Conservation (phyloP, 2,888 invertebrate genomes). For the Osmoderma eremita region DNA sequence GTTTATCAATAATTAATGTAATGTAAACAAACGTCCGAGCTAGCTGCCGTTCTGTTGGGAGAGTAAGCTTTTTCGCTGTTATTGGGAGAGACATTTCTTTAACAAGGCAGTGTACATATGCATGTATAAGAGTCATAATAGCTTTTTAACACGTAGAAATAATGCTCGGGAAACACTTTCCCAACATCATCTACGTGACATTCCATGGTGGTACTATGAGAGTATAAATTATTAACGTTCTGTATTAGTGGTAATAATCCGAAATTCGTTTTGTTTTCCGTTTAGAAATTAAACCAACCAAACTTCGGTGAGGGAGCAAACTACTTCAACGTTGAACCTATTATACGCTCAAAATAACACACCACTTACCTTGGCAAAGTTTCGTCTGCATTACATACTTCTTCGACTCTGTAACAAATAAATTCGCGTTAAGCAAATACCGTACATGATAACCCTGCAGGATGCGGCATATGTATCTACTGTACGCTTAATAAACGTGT, state of each 20-base stretch:
- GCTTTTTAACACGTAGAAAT: background rate
- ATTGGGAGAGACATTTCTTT: too few species aligned
- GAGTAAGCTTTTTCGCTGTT: too few species aligned
- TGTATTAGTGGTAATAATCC: too few species aligned
- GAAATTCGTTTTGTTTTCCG: background rate
- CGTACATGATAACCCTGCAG: slow-evolving; percentile 15
- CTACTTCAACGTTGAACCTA: slow-evolving; percentile 10
- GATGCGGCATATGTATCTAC: background rate
- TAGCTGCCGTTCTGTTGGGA: too few species aligned
- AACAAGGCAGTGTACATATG: too few species aligned
- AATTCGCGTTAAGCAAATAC: slow-evolving; percentile 32
- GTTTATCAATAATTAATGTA: too few species aligned
- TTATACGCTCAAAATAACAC: slow-evolving; percentile 17
- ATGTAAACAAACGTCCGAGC: too few species aligned
- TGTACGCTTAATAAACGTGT: slow-evolving; percentile 5
- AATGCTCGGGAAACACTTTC: too few species aligned
- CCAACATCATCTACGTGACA: too few species aligned
- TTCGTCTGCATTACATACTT: slow-evolving; percentile 23
- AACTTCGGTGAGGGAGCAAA: background rate
- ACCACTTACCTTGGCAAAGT: slow-evolving; percentile 23
- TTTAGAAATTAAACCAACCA: background rate
- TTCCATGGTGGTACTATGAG: too few species aligned
- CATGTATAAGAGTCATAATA: too few species aligned
- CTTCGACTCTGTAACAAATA: slow-evolving; percentile 28
- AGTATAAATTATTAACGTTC: too few species aligned